Base-by-base conservation (phyloP, 2,888 invertebrate species). In the Hirtodrosophila cameraria region DNA sequence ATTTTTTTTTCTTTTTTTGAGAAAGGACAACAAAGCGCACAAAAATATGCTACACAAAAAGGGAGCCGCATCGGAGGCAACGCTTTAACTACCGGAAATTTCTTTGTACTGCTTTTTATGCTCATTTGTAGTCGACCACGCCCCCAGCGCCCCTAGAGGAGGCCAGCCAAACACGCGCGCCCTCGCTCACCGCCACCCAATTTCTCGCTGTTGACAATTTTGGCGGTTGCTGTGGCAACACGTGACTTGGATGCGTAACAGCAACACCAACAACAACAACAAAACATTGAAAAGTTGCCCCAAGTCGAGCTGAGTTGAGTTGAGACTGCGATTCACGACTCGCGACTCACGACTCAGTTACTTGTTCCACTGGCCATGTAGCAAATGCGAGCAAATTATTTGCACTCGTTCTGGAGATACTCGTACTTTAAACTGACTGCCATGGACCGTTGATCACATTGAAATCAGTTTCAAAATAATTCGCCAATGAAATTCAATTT, bases 141-240 rank as follows among this genome's bases (percentile, higher is more conserved):
- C 61, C 72, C 52, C 45, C 41, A 8, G 3, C 12, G 28, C 52
- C 11, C n/a, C 36, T 28, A 45, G 54, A 52, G 45, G 38, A 46
- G 45, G 59, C 27, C 11, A 38, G 33, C 23, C 4, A 48, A 65
- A 45, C 52, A 59, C 45, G 75, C 75, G 42, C 54, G 64, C 57
- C 58, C 81, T 59, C 71, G 68, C 85, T 82, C 81, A 86, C 86
- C 78, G 72, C 85, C 84, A 72, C 69, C 55, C 86, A 82, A 82
- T 86, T 86, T 86, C 81, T 82, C 81, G 86, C 86, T 86, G 81
- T 82, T 82, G 81, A 82, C 81, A 82, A 82, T 82, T 82, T 82
- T 78, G 86, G 81, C 86, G 81, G 81, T 82, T 82, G 81, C 84
- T 82, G 81, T 82, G 81, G 81, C 81, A 82, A 82, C 81, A 82